phyloP scores from a whole-genome alignment of 1,140 invertebrate species.

The Anastrepha ludens region DNA sequence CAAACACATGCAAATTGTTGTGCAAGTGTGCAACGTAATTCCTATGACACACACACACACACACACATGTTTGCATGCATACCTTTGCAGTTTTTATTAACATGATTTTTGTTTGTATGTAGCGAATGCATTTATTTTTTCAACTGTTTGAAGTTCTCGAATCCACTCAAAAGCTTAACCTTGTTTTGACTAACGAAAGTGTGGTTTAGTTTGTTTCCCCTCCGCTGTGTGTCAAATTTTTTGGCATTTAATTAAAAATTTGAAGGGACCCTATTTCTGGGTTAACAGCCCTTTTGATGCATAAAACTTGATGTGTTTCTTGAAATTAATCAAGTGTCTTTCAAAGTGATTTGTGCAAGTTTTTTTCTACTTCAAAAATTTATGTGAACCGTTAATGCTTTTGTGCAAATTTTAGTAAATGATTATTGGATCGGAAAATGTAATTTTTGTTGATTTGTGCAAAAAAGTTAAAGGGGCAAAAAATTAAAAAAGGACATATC shows the following conservation, averaged over 20 bases:
- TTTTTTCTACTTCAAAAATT: too few species aligned
- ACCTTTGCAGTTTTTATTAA: background rate
- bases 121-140: background rate
- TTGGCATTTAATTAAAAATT: conserved; percentile 45
- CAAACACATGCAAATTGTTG: background rate
- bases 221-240: conserved; percentile 7
- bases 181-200: background rate
- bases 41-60: background rate
- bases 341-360: background rate
- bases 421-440: too few species aligned
- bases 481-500: too few species aligned
- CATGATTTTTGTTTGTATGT: background rate
- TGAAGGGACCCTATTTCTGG: background rate
- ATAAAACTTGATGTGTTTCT: background rate
- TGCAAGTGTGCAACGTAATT: background rate
- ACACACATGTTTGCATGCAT: background rate
- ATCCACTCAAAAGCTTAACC: background rate
- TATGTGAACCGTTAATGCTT: too few species aligned
- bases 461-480: too few species aligned
- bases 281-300: background rate
- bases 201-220: background rate
- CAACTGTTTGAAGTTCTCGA: background rate
- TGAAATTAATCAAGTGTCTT: background rate
- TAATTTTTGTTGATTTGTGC: too few species aligned
- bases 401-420: too few species aligned